Conservation (phyloP, 1,140 invertebrate species). For the Zaprionus camerounensis region DNA sequence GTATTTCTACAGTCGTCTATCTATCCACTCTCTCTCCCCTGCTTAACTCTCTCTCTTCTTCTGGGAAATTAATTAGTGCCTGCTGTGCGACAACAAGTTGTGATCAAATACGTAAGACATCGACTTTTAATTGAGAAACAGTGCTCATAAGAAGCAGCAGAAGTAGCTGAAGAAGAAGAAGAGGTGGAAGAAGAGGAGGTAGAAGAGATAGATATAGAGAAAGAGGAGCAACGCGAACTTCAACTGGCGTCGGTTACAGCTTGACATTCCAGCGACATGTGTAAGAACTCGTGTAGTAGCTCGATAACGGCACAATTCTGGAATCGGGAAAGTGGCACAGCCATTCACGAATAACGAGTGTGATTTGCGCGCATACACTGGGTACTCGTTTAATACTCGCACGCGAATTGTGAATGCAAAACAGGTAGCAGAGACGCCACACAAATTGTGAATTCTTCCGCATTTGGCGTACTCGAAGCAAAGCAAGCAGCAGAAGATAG, state of each 20-base stretch:
- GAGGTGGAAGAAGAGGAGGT: neutral
- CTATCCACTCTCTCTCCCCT: neutral
- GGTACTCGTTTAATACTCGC: neutral
- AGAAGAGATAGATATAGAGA: neutral
- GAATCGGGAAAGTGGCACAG: neutral
- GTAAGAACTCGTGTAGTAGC: conserved; percentile 10
- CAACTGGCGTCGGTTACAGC: conserved; percentile 19
- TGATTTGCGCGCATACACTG: neutral
- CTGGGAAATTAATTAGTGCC: conserved; percentile 60
- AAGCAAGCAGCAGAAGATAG: neutral
- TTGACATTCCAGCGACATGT: conserved; percentile 24
- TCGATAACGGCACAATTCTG: conserved; percentile 9
- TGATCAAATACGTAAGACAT: conserved; percentile 34
- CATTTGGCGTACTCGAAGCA: neutral
- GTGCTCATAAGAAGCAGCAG: neutral
- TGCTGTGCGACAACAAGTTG: conserved; percentile 11
- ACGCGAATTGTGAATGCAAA: conserved; percentile 32
- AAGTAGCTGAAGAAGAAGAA: neutral
- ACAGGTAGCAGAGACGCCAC: conserved; percentile 15
- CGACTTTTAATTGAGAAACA: conserved; percentile 38
- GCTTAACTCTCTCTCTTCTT: neutral
- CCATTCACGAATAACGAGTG: conserved; percentile 1
- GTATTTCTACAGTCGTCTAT: neutral
- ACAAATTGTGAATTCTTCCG: neutral
- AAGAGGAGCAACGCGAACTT: neutral